Base-by-base conservation (phyloP, 23 tunicate genomes). In the Styela plicata region DNA sequence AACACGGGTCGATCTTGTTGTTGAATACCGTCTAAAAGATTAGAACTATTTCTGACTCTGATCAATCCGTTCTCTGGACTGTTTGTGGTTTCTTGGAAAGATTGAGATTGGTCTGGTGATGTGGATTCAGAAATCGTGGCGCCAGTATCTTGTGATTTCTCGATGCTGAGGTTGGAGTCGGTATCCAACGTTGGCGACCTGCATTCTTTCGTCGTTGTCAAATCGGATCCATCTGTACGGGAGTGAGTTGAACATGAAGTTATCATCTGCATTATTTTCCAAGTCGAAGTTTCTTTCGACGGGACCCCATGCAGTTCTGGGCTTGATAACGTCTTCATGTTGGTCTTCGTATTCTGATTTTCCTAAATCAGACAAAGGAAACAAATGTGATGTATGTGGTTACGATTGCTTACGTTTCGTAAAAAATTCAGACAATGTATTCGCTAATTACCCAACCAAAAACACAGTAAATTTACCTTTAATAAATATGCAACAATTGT, bases 141-240 rank as follows among this genome's bases (percentile, higher is more conserved):
- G 32, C 77, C 77, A 71, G 37, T 71, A 71, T 71, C 77, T 71
- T 34, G 77, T 71, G 77, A 71, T 71, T 71, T 71, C 77, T 71
- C 77, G 34, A 32, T 34, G 29, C 77, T 34, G 32, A 34, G 77
- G 29, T 17, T 71, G 36, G 77, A 71, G 77, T 32, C 77, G 5
- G 37, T 71, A 71, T 71, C 77, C 77, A 34, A 71, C 77, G 77
- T 71, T 71, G 32, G 32, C 77, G 77, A 71, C 77, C 17, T 71
- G 77, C 32, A 71, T 28, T 71, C 77, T 33, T 71, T 71, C 77
- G 77, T 71, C 77, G 77, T 71, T 71, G 77, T 71, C 77, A 34
- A 71, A 32, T 34, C 34, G 32, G 77, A 71, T 36, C 77, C 77
- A 71, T 71, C 77, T 31, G 77, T 71, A 71, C 77, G 77, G 77